Percentiles rank a stretch among this genome's conserved stretches.
These are phyloP conservation scores for Puntigrus tetrazona DNA, from an alignment of 2,113 vertebrate species.

Conservation along the genomic window DNA sequence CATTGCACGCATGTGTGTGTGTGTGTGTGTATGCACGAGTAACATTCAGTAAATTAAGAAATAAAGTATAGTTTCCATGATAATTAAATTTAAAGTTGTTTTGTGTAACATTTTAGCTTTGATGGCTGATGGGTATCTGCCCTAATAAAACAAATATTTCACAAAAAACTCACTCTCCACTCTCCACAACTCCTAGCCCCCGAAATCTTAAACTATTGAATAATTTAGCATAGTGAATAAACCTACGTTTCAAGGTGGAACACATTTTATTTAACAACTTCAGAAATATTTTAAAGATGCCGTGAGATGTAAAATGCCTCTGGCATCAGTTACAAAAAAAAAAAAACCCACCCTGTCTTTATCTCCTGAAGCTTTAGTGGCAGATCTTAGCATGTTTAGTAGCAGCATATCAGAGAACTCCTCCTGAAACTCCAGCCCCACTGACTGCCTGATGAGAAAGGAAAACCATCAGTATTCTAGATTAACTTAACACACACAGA, in stretches of 20 bases:
- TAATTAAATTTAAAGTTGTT: too few species aligned
- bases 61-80: too few species aligned
- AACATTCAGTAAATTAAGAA: too few species aligned
- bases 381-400: constrained; percentile 87
- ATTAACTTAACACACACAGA: background rate
- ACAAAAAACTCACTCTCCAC: background rate
- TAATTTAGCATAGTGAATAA: background rate
- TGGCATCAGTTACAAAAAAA: too few species aligned
- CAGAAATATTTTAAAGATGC: background rate
- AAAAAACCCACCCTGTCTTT: constrained; percentile 85
- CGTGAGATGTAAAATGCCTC: background rate
- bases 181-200: background rate
- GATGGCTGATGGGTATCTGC: background rate
- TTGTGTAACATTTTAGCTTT: background rate
- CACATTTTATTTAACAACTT: too few species aligned
- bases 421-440: constrained; percentile 88
- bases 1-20: too few species aligned
- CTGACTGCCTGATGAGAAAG: constrained; percentile 76
- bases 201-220: background rate
- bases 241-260: too few species aligned
- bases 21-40: too few species aligned
- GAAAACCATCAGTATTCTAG: background rate
- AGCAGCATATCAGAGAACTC: constrained; percentile 92
- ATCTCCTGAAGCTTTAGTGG: constrained; percentile 86
- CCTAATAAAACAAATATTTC: background rate